Base-by-base conservation (phyloP, 2,113 vertebrate genomes). In the Tichodroma muraria region DNA sequence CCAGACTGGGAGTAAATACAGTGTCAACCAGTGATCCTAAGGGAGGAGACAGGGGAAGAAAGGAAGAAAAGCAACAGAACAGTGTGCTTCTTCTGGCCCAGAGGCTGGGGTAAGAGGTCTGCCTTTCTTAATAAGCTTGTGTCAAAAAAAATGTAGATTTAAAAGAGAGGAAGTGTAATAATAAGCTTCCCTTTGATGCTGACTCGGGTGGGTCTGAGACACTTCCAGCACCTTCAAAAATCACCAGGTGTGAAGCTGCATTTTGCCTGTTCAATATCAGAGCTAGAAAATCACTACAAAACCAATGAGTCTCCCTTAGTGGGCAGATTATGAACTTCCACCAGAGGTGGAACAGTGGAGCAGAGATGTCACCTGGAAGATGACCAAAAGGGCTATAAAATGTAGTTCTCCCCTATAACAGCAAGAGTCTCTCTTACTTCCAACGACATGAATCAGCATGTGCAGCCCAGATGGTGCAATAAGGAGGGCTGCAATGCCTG, bases 381-480 rank as follows among this genome's bases (percentile, higher is more conserved):
- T 38, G 27, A 83, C 16, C 38, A 28, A 47, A 72, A 71, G 19
- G 6, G 18, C 22, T 57, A 11, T 49, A 45, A 77, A 82, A 72
- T 8, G 11, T 20, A 7, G 8, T 8, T 83, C 27, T 80, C 11
- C 33, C n/a, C 15, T n/a, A 3, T 13, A 70, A 63, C 5, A 59
- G 28, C 13, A 47, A 47, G 11, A 73, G 45, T 54, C 6, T 75
- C 16, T 68, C 50, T 50, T 35, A 30, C 38, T 95, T 80, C 68
- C 52, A 71, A 4, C 0, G 0, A 18, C 4, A 4, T 35, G 15
- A 68, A 71, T 70, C 52, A 71, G 68, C 2, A 9, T 61, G 56
- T 71, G 88, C 47, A 90, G 66, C 28, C 76, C 92, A 91, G 93
- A 81, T 72, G 91, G 66, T 53, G 66, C 52, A 30, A 4, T 37